Conservation (phyloP, 2,888 invertebrate species). For the Artemia sinica region DNA sequence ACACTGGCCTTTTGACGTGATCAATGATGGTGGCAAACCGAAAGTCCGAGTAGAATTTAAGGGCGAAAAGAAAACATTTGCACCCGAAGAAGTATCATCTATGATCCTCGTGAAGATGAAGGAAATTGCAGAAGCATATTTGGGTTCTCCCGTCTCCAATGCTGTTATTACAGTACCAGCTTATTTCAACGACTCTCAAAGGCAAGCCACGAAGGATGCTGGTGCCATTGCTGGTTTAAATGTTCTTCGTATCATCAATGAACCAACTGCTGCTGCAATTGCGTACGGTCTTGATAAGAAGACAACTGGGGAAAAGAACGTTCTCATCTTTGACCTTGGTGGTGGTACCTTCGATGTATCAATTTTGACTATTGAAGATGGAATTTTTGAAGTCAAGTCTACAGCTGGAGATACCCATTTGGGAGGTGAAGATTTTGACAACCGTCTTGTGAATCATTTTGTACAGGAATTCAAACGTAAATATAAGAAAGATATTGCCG, state of each 20-base stretch:
- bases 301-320: slow-evolving; percentile 36
- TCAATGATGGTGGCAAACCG: slow-evolving; percentile 34
- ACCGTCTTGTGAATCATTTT: slow-evolving; percentile 38
- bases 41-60: slow-evolving; percentile 41
- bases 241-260: slow-evolving; percentile 37
- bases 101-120: slow-evolving; percentile 74
- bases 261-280: slow-evolving; percentile 41
- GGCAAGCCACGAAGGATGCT: slow-evolving; percentile 62
- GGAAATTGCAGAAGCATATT: slow-evolving; percentile 70
- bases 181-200: slow-evolving; percentile 76
- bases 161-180: slow-evolving; percentile 81
- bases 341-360: slow-evolving; percentile 51
- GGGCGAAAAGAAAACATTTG: slow-evolving; percentile 43
- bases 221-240: slow-evolving; percentile 38
- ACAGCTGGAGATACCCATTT: slow-evolving; percentile 42
- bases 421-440: slow-evolving; percentile 37
- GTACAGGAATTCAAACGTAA: slow-evolving; percentile 40
- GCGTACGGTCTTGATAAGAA: slow-evolving; percentile 38
- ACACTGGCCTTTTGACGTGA: slow-evolving; percentile 42
- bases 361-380: slow-evolving; percentile 47
- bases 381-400: slow-evolving; percentile 49
- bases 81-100: slow-evolving; percentile 44
- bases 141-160: slow-evolving; percentile 63
- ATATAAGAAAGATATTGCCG: slow-evolving; percentile 35
- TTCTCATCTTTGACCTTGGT: slow-evolving; percentile 45